Evolutionary conservation across 2,113 vertebrate genomes (phyloP).

Genomic region (Gnathonemus longibarbis): DNA sequence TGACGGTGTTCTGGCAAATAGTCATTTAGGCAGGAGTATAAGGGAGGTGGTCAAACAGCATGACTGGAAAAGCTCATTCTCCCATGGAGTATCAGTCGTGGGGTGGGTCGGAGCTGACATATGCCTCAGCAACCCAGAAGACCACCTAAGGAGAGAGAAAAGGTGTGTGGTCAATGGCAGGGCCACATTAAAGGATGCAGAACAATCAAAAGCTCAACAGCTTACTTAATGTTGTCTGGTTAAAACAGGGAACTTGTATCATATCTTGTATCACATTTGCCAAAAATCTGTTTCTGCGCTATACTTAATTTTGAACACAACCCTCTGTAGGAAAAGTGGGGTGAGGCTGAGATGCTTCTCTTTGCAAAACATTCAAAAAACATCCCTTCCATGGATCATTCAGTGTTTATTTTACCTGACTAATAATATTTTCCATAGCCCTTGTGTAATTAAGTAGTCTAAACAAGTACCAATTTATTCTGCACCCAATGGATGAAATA

Average conservation of each 20-base stretch:
- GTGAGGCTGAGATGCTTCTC: neutral
- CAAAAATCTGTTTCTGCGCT: neutral
- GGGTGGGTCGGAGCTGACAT: conserved; percentile 31
- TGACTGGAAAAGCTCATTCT: conserved; percentile 31
- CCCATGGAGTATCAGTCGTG: conserved; percentile 31
- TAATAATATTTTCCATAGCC: neutral
- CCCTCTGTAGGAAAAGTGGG: neutral
- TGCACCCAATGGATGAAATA: neutral
- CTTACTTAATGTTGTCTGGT: neutral
- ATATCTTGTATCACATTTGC: no score
- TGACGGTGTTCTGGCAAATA: conserved; percentile 38
- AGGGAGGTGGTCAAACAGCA: conserved; percentile 20
- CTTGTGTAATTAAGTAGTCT: neutral
- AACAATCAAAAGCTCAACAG: neutral
- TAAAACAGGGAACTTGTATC: neutral
- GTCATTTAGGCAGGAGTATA: conserved; percentile 46
- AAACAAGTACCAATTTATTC: neutral
- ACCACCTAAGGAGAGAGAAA: conserved; percentile 51
- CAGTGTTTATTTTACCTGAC: neutral
- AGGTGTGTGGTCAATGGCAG: neutral
- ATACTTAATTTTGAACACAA: neutral
- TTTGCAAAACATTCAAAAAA: neutral
- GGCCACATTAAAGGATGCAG: neutral
- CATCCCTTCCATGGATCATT: neutral
- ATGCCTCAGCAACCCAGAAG: conserved; percentile 47